A percentile compares a stretch with the other conserved stretches of the same genome.
phyloP scores from a whole-genome alignment of 2,888 invertebrate species.

The Dyspetes luteomarginatus region DNA sequence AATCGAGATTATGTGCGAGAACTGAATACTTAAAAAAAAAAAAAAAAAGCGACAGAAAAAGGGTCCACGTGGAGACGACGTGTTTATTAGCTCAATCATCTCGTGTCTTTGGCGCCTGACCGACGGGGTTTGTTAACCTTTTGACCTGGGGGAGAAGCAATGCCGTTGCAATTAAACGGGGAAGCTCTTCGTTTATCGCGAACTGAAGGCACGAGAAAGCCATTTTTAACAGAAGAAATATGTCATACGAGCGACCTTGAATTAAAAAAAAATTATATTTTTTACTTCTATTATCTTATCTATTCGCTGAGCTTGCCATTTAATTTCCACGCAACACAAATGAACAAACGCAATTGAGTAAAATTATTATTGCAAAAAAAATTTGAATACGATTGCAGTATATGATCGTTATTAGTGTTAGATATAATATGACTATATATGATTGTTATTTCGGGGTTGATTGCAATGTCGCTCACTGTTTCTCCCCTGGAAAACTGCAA shows the following conservation, averaged over 20 bases:
- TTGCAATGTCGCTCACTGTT: conserved; percentile 47
- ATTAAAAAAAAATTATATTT: conserved; percentile 1
- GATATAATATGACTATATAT: background rate
- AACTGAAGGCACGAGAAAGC: conserved; percentile 12
- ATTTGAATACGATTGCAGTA: background rate
- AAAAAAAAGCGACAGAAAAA: conserved; percentile 19
- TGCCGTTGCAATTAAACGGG: conserved; percentile 42
- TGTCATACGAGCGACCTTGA: background rate
- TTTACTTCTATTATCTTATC: conserved; percentile 27
- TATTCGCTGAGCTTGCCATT: conserved; percentile 9
- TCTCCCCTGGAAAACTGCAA: conserved; percentile 38
- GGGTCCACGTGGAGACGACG: background rate
- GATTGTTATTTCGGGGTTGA: conserved; percentile 31
- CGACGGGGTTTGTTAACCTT: conserved; percentile 66
- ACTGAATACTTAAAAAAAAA: background rate
- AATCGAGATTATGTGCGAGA: background rate
- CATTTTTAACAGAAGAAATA: conserved; percentile 14
- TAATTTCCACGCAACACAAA: conserved; percentile 2
- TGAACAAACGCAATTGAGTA: background rate
- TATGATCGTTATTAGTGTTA: too few relatives aligned
- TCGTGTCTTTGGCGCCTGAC: conserved; percentile 61
- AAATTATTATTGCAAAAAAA: conserved; percentile 3
- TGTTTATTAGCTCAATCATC: conserved; percentile 38
- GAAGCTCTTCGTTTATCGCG: conserved; percentile 38
- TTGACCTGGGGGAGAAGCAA: conserved; percentile 46